A percentile compares a stretch with the other conserved stretches of the same genome.
These are phyloP conservation scores for Troides helena DNA, from an alignment of 2,888 invertebrate species.

Conservation along the genomic window DNA sequence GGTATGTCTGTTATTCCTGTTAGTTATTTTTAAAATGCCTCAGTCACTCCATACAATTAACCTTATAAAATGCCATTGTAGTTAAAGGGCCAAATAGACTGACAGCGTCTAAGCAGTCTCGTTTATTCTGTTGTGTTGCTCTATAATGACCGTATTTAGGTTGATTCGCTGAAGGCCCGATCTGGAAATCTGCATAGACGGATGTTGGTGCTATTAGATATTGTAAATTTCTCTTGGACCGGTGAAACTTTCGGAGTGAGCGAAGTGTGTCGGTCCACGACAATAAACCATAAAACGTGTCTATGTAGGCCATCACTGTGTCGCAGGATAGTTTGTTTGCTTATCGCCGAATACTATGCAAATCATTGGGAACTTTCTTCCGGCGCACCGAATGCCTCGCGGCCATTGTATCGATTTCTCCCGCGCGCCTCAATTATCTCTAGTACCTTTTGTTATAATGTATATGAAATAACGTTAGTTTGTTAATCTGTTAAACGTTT, in stretches of 20 bases:
- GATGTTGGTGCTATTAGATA: conserved; percentile 75
- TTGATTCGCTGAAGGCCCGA: conserved; percentile 68
- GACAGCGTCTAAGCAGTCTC: conserved; percentile 47
- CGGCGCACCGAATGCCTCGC: conserved; percentile 54
- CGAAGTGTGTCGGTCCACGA: conserved; percentile 72
- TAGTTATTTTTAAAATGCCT: conserved; percentile 27
- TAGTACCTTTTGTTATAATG: conserved; percentile 17
- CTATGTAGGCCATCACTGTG: conserved; percentile 70
- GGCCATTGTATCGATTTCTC: conserved; percentile 74
- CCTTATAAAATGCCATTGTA: conserved; percentile 13
- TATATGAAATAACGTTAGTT: background rate
- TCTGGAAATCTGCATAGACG: conserved; percentile 80
- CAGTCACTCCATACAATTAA: background rate
- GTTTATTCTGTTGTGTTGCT: conserved; percentile 54
- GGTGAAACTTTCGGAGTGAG: conserved; percentile 76
- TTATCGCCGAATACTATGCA: conserved; percentile 61
- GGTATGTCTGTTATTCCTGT: conserved; percentile 24
- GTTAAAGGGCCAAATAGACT: conserved; percentile 35
- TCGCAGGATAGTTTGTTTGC: conserved; percentile 49
- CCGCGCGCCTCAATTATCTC: conserved; percentile 43
- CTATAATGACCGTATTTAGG: conserved; percentile 68
- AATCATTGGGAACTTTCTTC: conserved; percentile 77
- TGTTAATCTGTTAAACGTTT: background rate
- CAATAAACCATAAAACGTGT: conserved; percentile 71
- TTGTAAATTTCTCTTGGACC: conserved; percentile 72